These are phyloP conservation scores for Tragelaphus scriptus DNA, from an alignment of 2,113 vertebrate genomes.

Conservation along the genomic window DNA sequence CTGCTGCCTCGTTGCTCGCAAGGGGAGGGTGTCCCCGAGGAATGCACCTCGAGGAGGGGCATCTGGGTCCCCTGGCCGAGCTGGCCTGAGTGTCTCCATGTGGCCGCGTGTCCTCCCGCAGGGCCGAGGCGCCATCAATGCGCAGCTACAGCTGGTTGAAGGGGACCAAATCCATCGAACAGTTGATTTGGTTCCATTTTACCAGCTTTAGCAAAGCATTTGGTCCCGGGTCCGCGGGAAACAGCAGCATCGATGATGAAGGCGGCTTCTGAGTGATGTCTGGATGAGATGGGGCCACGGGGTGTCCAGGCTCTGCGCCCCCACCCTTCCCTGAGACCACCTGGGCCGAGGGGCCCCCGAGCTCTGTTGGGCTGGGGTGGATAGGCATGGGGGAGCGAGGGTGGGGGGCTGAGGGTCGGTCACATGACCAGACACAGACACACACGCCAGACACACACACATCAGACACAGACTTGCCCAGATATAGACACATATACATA, in stretches of 20 bases:
- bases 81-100: neutral
- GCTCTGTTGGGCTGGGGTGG: neutral
- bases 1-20: rapidly evolving
- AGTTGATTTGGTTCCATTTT: constrained; percentile 99
- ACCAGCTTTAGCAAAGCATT: constrained; percentile 99
- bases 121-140: constrained; percentile 89
- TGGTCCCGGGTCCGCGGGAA: constrained; percentile 48
- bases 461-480: neutral
- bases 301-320: neutral
- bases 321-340: neutral
- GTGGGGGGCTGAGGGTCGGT: neutral
- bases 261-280: neutral
- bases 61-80: neutral
- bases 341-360: neutral
- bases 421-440: neutral
- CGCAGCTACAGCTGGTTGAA: constrained; percentile 99
- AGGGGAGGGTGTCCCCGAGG: neutral
- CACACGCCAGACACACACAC: neutral
- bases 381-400: neutral
- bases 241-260: neutral
- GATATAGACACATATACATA: neutral
- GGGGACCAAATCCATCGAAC: constrained; percentile 96
- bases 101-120: constrained; percentile 58
- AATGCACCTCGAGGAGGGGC: rapidly evolving
- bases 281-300: rapidly evolving